A percentile compares a stretch with the other conserved stretches of the same genome.
Evolutionary conservation across 2,888 invertebrate genomes (phyloP).

Genomic region (Tetheella fluctuosa): DNA sequence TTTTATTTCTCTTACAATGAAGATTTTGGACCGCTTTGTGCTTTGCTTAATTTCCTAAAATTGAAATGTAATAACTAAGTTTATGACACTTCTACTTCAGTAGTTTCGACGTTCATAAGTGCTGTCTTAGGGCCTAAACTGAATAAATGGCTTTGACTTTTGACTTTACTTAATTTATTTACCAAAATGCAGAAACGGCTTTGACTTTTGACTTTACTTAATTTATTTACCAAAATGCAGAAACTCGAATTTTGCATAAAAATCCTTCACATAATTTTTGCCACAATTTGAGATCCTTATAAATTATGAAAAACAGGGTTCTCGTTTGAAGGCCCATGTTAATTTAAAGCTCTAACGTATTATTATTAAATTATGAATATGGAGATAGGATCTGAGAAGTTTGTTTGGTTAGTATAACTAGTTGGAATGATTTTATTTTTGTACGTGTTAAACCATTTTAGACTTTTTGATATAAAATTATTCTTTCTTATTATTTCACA

Average conservation of each 20-base stretch:
- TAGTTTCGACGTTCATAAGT: too few relatives aligned
- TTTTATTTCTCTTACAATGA: background rate
- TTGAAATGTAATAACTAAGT: too few relatives aligned
- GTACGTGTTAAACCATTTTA: background rate
- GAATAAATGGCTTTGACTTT: too few relatives aligned
- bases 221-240: too few relatives aligned
- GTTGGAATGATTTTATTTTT: background rate
- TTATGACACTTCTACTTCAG: too few relatives aligned
- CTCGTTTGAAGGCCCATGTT: background rate
- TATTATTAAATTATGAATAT: background rate
- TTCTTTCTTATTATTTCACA: too few relatives aligned
- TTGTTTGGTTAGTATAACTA: background rate
- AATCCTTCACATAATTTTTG: background rate
- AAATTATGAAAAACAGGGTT: background rate
- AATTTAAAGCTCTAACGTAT: background rate
- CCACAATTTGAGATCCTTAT: background rate
- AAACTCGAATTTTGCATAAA: background rate
- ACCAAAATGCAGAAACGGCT: too few relatives aligned
- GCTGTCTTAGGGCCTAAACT: too few relatives aligned
- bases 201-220: too few relatives aligned
- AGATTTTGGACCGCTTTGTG: background rate
- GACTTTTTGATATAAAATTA: background rate
- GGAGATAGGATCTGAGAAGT: background rate
- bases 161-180: too few relatives aligned
- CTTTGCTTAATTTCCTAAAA: background rate